Evolutionary conservation across 2,888 invertebrate species (phyloP).

Genomic region (Thumatha senex): DNA sequence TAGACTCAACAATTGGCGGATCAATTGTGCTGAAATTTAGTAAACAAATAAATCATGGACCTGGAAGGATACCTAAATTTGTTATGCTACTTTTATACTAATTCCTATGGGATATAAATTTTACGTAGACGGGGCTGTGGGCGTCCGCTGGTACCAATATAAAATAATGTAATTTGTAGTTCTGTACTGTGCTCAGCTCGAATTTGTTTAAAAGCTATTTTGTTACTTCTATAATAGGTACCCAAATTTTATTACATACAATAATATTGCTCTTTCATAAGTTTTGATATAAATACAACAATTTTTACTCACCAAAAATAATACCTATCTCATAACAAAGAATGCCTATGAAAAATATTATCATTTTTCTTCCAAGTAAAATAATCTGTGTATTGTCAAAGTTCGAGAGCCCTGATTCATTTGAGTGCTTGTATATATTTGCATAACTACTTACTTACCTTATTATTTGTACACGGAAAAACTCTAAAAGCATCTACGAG

Average conservation of each 20-base stretch:
- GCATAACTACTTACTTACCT: slow-evolving; percentile 14
- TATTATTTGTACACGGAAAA: slow-evolving; percentile 18
- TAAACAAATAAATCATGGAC: too few species aligned
- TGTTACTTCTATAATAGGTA: too few species aligned
- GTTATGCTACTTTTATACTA: too few species aligned
- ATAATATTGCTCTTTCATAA: slow-evolving; percentile 30
- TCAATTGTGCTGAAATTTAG: too few species aligned
- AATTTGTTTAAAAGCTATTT: too few species aligned
- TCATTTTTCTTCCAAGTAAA: slow-evolving; percentile 62
- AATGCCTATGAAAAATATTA: slow-evolving; percentile 51
- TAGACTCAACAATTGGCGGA: too few species aligned
- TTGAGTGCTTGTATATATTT: slow-evolving; percentile 60
- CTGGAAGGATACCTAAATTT: too few species aligned
- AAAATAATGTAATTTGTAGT: too few species aligned
- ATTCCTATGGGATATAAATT: too few species aligned
- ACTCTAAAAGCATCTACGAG: slow-evolving; percentile 41
- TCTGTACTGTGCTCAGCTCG: too few species aligned
- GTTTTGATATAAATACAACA: slow-evolving; percentile 48
- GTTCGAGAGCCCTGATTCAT: slow-evolving; percentile 57
- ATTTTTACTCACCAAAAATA: slow-evolving; percentile 14
- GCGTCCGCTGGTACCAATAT: too few species aligned
- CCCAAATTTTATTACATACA: slow-evolving; percentile 18
- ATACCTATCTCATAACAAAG: slow-evolving; percentile 42
- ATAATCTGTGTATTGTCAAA: slow-evolving; percentile 62
- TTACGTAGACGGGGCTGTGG: too few species aligned